phyloP scores from a whole-genome alignment of 2,113 vertebrate species.

The Tyto alba region DNA sequence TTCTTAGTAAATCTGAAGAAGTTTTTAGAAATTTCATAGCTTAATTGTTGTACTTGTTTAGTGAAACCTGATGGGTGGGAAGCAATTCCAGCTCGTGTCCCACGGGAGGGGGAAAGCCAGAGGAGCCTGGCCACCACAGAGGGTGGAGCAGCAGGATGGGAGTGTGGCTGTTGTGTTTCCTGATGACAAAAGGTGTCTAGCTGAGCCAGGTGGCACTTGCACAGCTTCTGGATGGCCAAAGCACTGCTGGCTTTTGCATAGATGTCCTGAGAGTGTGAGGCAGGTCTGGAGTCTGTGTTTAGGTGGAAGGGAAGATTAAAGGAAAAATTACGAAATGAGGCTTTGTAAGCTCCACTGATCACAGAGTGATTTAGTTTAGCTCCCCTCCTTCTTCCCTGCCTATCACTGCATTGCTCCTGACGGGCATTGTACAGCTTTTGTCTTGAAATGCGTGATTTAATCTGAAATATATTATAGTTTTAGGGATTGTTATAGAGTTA shows the following conservation, averaged over 20 bases:
- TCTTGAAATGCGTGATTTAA: neutral
- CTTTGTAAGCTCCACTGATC: neutral
- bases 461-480: neutral
- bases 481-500: neutral
- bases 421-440: neutral
- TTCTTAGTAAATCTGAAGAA: neutral
- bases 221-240: neutral
- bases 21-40: neutral
- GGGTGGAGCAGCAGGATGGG: neutral
- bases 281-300: neutral
- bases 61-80: neutral
- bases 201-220: neutral
- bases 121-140: fast-evolving
- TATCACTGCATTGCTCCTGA: neutral
- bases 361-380: neutral
- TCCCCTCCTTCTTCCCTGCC: neutral
- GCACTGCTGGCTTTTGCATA: neutral
- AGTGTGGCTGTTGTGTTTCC: neutral
- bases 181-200: neutral
- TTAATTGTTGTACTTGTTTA: neutral
- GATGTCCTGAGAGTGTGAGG: neutral
- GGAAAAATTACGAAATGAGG: neutral
- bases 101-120: neutral
- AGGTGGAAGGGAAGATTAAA: neutral
- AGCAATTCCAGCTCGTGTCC: neutral